These are phyloP conservation scores for Pogonocichla stellata DNA, from an alignment of 2,113 vertebrate species.

Conservation along the genomic window DNA sequence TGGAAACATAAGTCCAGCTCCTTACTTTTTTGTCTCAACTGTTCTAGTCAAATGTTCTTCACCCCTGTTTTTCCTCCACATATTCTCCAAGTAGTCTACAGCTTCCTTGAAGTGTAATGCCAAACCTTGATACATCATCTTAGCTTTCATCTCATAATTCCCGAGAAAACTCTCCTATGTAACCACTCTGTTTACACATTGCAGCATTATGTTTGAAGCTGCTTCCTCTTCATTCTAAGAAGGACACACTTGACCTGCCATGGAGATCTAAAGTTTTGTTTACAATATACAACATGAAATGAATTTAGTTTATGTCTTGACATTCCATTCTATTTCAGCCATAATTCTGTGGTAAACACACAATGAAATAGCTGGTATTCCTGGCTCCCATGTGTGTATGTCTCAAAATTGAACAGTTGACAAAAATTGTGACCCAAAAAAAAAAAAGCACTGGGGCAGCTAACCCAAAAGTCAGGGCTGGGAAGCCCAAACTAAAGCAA, in stretches of 20 bases:
- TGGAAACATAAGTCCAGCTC: not conserved
- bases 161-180: not conserved
- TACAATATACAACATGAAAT: not conserved
- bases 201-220: not conserved
- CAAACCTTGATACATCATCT: not conserved
- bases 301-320: not conserved
- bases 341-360: not conserved
- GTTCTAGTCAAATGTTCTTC: not conserved
- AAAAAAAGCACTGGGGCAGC: not conserved
- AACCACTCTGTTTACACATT: not conserved
- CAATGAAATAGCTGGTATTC: not conserved
- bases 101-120: not conserved
- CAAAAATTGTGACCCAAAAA: accelerated
- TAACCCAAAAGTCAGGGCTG: not conserved
- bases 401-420: not conserved
- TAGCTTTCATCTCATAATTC: not conserved
- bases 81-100: not conserved
- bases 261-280: not conserved
- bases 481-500: not conserved
- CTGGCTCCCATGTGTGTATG: not conserved
- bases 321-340: not conserved
- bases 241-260: not conserved
- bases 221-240: not conserved
- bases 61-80: not conserved
- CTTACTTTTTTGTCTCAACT: not conserved